Conservation (phyloP, 2,888 invertebrate species). For the Deilephila porcellus region DNA sequence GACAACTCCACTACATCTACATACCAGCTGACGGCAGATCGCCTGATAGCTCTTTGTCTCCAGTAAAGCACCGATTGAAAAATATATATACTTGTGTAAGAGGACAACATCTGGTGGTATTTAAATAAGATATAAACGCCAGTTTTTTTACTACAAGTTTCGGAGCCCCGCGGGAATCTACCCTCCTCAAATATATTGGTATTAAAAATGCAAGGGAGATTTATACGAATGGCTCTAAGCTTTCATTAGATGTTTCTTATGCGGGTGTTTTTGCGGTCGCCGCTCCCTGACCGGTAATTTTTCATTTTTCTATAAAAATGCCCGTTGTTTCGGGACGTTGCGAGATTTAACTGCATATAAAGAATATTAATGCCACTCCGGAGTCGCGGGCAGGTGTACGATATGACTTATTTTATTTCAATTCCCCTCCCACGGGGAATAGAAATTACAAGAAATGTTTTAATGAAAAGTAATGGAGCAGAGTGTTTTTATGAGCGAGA, state of each 20-base stretch:
- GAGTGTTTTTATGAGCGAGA: slow-evolving; percentile 43
- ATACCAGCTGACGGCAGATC: slow-evolving; percentile 83
- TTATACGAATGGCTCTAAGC: slow-evolving; percentile 85
- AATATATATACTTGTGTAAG: slow-evolving; percentile 81
- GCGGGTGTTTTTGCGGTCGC: slow-evolving; percentile 81
- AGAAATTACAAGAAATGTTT: slow-evolving; percentile 63
- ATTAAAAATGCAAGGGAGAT: slow-evolving; percentile 85
- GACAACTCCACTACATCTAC: slow-evolving; percentile 77
- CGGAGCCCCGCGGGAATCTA: slow-evolving; percentile 70
- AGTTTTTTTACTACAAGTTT: slow-evolving; percentile 73
- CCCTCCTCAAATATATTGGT: slow-evolving; percentile 83
- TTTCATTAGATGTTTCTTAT: slow-evolving; percentile 84
- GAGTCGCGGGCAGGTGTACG: slow-evolving; percentile 75
- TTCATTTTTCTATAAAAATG: slow-evolving; percentile 82
- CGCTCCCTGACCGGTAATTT: slow-evolving; percentile 84
- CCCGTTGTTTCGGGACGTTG: slow-evolving; percentile 71
- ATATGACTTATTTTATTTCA: slow-evolving; percentile 79
- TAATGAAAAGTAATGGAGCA: slow-evolving; percentile 66
- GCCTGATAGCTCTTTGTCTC: slow-evolving; percentile 82
- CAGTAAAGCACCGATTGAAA: slow-evolving; percentile 83
- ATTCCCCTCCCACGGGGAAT: slow-evolving; percentile 70
- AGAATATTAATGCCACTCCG: slow-evolving; percentile 78
- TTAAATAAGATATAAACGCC: slow-evolving; percentile 83
- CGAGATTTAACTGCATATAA: slow-evolving; percentile 83
- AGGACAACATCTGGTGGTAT: slow-evolving; percentile 81